These are phyloP conservation scores for Echiichthys vipera DNA, from an alignment of 2,797 vertebrate genomes.

Conservation along the genomic window DNA sequence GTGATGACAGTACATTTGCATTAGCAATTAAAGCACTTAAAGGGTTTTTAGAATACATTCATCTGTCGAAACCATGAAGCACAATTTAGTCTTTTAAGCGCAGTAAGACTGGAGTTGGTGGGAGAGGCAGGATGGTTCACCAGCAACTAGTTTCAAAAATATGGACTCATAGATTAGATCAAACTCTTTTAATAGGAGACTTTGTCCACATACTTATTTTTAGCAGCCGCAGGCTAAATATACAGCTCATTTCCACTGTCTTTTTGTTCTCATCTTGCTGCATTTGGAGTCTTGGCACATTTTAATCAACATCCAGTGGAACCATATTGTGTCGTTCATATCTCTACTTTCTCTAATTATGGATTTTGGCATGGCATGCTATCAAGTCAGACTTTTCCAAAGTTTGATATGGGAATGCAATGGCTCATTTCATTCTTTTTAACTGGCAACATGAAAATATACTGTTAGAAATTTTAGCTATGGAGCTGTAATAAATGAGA, in stretches of 20 bases:
- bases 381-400: background rate
- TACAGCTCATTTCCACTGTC: background rate
- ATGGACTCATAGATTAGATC: slow-evolving; percentile 24
- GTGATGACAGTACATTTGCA: slow-evolving; percentile 46
- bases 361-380: slow-evolving; percentile 12
- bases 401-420: background rate
- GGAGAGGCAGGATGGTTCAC: slow-evolving; percentile 44
- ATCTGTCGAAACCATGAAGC: slow-evolving; percentile 62
- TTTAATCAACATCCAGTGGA: slow-evolving; percentile 11
- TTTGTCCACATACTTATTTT: slow-evolving; percentile 4
- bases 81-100: slow-evolving; percentile 57
- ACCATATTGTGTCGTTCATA: slow-evolving; percentile 1
- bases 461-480: slow-evolving; percentile 18
- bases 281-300: background rate
- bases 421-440: background rate
- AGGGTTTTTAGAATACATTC: slow-evolving; percentile 70
- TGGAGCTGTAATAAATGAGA: background rate
- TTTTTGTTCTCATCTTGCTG: slow-evolving; percentile 9
- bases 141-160: slow-evolving; percentile 39
- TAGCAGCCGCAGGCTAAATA: slow-evolving; percentile 10
- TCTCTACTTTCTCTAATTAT: background rate
- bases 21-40: slow-evolving; percentile 76
- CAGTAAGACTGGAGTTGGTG: slow-evolving; percentile 45
- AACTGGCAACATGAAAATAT: background rate
- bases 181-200: slow-evolving; percentile 10